phyloP scores from a whole-genome alignment of 2,113 vertebrate genomes.

The Pygoscelis adeliae region DNA sequence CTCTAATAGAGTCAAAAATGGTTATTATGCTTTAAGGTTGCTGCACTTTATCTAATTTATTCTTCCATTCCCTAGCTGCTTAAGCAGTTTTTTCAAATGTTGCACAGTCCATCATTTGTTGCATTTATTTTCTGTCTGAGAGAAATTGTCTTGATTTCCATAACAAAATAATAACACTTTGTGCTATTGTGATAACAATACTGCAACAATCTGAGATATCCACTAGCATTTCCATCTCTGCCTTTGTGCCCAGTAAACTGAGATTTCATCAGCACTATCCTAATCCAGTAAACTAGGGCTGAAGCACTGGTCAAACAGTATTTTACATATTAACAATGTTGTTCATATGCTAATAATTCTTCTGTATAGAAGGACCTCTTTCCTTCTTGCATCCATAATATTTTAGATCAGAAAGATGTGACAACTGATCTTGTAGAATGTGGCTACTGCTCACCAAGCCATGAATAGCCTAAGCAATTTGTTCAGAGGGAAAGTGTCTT shows the following conservation, averaged over 20 bases:
- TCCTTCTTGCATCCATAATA: background rate
- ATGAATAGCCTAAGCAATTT: background rate
- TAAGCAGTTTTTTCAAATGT: background rate
- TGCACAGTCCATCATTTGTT: background rate
- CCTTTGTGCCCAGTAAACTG: background rate
- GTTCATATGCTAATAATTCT: background rate
- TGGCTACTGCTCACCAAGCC: background rate
- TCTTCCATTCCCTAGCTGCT: conserved; percentile 10
- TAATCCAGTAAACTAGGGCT: background rate
- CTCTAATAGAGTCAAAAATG: conserved; percentile 54
- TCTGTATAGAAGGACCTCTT: background rate
- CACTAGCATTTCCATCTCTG: background rate
- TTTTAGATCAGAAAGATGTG: background rate
- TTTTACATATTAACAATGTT: background rate
- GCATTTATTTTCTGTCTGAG: conserved; percentile 21
- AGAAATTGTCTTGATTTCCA: conserved; percentile 39
- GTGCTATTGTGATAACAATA: background rate
- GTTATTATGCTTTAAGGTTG: conserved; percentile 37
- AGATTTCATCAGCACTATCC: background rate
- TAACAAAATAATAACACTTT: conserved; percentile 25
- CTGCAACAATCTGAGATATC: background rate
- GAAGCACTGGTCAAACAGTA: background rate
- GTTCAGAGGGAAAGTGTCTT: background rate
- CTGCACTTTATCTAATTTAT: conserved; percentile 44
- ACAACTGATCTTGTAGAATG: background rate